These are phyloP conservation scores for Myotis myotis DNA, from an alignment of 2,797 vertebrate genomes.

Conservation along the genomic window DNA sequence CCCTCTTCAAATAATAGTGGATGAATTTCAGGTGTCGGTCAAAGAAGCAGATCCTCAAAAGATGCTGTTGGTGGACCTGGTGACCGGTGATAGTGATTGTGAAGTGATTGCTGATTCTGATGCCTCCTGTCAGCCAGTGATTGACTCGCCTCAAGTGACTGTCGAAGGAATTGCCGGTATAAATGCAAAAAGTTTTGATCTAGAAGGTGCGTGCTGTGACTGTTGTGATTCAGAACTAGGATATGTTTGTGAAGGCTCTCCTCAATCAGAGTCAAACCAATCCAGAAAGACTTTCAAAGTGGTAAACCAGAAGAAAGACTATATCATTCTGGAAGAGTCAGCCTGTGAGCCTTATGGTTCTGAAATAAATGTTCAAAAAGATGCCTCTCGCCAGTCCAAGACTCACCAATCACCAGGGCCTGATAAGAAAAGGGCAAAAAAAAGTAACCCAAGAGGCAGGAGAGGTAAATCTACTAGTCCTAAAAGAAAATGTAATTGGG, in stretches of 20 bases:
- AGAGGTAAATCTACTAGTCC: conserved; percentile 81
- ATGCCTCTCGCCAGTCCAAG: conserved; percentile 84
- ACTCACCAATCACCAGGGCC: conserved; percentile 4
- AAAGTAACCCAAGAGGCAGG: conserved; percentile 85
- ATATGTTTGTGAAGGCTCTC: conserved; percentile 27
- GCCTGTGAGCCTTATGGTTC: conserved; percentile 75
- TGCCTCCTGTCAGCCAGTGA: conserved; percentile 82
- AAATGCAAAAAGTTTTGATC: conserved; percentile 85
- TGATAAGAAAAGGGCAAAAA: conserved; percentile 81
- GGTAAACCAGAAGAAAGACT: conserved; percentile 73
- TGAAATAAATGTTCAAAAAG: conserved; percentile 88
- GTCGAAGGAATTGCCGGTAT: conserved; percentile 82
- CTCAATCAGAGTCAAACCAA: background rate
- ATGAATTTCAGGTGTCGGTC: conserved; percentile 28
- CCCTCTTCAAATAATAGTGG: conserved; percentile 84
- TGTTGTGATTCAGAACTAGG: conserved; percentile 74
- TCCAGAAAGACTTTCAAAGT: conserved; percentile 71
- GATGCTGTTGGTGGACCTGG: conserved; percentile 87
- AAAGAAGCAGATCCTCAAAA: conserved; percentile 86
- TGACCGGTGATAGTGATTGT: conserved; percentile 75
- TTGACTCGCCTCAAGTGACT: conserved; percentile 49
- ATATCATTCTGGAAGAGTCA: conserved; percentile 83
- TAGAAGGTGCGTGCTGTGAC: conserved; percentile 88
- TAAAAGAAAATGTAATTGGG: conserved; percentile 86
- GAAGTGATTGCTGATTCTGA: conserved; percentile 90